A percentile compares a stretch with the other conserved stretches of the same genome.
Conservation (phyloP, 2,888 invertebrate species). For the Eupelmus urozonus region DNA sequence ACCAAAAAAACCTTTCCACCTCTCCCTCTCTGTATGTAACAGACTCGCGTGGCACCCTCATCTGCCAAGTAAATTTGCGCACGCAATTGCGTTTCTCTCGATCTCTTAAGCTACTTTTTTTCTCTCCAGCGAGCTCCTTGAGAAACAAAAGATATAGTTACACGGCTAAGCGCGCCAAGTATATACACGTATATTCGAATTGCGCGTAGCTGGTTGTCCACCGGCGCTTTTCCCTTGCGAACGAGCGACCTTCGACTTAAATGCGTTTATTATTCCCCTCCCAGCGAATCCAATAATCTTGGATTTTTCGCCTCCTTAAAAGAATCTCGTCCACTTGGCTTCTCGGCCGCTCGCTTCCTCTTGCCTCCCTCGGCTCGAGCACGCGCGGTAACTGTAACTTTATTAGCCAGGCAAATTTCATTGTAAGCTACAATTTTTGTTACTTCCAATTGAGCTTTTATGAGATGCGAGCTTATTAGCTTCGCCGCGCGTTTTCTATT, state of each 20-base stretch:
- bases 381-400: slow-evolving; percentile 17
- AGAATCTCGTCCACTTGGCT: not conserved
- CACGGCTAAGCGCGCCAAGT: slow-evolving; percentile 15
- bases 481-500: not conserved
- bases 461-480: slow-evolving; percentile 3
- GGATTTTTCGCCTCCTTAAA: slow-evolving; percentile 36
- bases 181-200: slow-evolving; percentile 34
- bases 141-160: too few relatives aligned
- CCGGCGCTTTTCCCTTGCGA: not conserved
- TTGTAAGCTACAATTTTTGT: slow-evolving; percentile 22
- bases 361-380: not conserved
- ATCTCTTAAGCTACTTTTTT: slow-evolving; percentile 11
- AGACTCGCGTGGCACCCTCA: not conserved
- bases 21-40: not conserved
- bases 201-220: slow-evolving; percentile 8
- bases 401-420: slow-evolving; percentile 35
- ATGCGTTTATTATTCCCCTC: slow-evolving; percentile 39
- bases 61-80: slow-evolving; percentile 11
- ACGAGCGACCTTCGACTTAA: slow-evolving; percentile 37
- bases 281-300: slow-evolving; percentile 43
- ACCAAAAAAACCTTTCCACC: slow-evolving; percentile 11
- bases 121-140: slow-evolving; percentile 7
- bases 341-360: not conserved
- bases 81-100: slow-evolving; percentile 20
- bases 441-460: slow-evolving; percentile 27